Conservation (phyloP, 2,113 vertebrate genomes). For the Prunella fulvescens region DNA sequence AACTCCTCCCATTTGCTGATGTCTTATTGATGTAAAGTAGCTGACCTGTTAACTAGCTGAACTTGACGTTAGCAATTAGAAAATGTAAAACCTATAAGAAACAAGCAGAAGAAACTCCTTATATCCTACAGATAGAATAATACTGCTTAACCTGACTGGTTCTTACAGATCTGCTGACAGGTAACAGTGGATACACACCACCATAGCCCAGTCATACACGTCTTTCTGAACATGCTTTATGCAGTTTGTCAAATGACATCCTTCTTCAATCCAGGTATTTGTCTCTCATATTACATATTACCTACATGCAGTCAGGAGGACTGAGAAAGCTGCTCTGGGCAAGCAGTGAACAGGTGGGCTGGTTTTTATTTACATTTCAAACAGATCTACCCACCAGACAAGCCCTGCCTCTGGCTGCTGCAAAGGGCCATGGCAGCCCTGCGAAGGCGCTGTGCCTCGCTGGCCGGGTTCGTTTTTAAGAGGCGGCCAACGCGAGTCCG, state of each 20-base stretch:
- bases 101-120: not conserved
- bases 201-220: not conserved
- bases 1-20: not conserved
- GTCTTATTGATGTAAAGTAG: not conserved
- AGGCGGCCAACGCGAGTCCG: not conserved
- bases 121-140: not conserved
- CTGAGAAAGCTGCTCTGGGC: not conserved
- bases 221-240: rapidly evolving
- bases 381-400: not conserved
- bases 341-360: not conserved
- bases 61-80: not conserved
- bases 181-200: not conserved
- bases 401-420: not conserved
- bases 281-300: not conserved
- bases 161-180: not conserved
- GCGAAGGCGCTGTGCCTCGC: rapidly evolving
- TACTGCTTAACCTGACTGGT: not conserved
- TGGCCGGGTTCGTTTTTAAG: not conserved
- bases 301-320: not conserved
- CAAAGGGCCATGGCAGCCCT: not conserved
- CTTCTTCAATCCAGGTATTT: not conserved
- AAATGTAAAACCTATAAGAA: not conserved
- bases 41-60: not conserved
- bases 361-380: not conserved
- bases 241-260: not conserved